Conservation (phyloP, 2,113 vertebrate species). For the Strigops habroptila region DNA sequence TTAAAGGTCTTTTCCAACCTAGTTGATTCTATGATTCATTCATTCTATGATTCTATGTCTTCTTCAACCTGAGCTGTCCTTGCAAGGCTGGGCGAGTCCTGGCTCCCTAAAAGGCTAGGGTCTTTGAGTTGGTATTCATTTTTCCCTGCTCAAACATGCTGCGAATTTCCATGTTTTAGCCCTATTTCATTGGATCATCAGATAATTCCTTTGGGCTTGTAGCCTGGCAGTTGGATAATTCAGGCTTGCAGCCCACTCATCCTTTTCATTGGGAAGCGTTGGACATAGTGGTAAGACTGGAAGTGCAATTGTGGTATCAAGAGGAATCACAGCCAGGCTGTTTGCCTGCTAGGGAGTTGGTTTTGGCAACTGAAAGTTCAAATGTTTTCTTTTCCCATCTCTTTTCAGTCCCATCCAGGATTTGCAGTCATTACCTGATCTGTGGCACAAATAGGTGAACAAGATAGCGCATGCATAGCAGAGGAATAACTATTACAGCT, state of each 20-base stretch:
- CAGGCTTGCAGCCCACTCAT: neutral
- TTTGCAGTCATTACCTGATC: neutral
- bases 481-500: neutral
- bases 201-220: neutral
- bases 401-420: neutral
- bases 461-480: neutral
- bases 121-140: neutral
- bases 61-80: neutral
- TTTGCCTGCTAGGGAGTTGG: neutral
- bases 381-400: neutral
- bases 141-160: neutral
- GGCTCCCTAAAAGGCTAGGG: neutral
- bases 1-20: neutral
- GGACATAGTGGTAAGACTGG: neutral
- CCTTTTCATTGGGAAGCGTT: neutral
- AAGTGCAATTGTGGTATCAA: fast-evolving
- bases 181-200: fast-evolving
- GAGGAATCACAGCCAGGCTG: neutral
- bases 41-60: neutral
- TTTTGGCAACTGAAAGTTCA: neutral
- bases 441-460: neutral
- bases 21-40: neutral
- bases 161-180: neutral
- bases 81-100: neutral
- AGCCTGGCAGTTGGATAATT: neutral